Percentiles rank a stretch among this genome's conserved stretches.
Evolutionary conservation across 2,888 invertebrate species (phyloP).

Genomic region (Hermaeophaga mercurialis): DNA sequence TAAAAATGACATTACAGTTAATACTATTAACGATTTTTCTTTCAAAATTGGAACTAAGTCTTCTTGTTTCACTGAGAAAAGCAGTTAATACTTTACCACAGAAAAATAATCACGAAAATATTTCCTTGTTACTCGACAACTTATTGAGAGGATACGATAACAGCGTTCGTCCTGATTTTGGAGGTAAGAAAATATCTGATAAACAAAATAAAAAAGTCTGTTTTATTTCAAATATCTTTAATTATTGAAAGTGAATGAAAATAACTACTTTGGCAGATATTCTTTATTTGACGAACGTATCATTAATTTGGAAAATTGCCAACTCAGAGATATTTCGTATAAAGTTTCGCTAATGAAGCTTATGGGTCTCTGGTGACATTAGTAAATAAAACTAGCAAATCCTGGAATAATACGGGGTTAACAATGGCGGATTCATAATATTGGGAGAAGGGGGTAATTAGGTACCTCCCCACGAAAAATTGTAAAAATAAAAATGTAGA

Average conservation of each 20-base stretch:
- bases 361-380: no score
- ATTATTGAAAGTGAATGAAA: no score
- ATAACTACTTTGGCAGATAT: constrained; percentile 6
- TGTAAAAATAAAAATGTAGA: no score
- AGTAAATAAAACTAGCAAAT: no score
- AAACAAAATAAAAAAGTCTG: background rate
- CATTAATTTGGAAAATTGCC: background rate
- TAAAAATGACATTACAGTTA: background rate
- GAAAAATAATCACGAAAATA: constrained; percentile 73
- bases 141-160: constrained; percentile 80
- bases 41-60: constrained; percentile 19
- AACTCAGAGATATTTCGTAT: no score
- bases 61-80: constrained; percentile 35
- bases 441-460: no score
- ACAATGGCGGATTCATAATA: no score
- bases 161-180: constrained; percentile 78
- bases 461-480: no score
- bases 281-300: background rate
- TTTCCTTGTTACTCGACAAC: constrained; percentile 75
- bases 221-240: no score
- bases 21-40: constrained; percentile 24
- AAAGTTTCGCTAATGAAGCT: no score
- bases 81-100: constrained; percentile 51
- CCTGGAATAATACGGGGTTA: no score
- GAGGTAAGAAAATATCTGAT: constrained; percentile 63